Evolutionary conservation across 2,113 vertebrate genomes (phyloP).

Genomic region (Egretta garzetta): DNA sequence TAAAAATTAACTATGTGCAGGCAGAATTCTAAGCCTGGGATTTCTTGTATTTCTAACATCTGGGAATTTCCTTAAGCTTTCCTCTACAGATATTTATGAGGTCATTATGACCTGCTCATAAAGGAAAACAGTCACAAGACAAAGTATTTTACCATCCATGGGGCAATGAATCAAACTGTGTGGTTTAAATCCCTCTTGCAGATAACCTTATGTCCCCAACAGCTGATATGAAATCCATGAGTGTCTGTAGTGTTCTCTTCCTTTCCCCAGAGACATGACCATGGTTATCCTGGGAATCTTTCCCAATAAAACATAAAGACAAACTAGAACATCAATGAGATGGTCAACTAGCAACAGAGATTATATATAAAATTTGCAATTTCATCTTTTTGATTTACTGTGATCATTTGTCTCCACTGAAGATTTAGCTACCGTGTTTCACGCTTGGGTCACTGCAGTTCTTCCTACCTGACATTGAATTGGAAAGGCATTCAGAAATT

Average conservation of each 20-base stretch:
- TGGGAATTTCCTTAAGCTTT: neutral
- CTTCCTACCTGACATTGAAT: neutral
- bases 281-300: neutral
- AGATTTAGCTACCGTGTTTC: neutral
- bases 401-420: neutral
- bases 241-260: neutral
- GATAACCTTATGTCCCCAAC: neutral
- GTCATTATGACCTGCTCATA: neutral
- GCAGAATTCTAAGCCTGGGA: neutral
- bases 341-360: neutral
- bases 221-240: rapidly evolving
- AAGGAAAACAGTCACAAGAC: neutral
- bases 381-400: neutral
- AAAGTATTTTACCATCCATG: neutral
- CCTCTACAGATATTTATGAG: neutral
- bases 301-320: neutral
- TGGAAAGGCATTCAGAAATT: neutral
- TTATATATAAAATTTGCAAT: neutral
- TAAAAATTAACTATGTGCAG: neutral
- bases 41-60: neutral
- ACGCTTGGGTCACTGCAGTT: neutral
- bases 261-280: neutral
- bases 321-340: neutral
- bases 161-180: neutral
- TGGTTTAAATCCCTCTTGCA: neutral